Percentiles rank a stretch among this genome's conserved stretches.
These are phyloP conservation scores for Metallyticus violacea DNA, from an alignment of 2,888 invertebrate species.

Conservation along the genomic window DNA sequence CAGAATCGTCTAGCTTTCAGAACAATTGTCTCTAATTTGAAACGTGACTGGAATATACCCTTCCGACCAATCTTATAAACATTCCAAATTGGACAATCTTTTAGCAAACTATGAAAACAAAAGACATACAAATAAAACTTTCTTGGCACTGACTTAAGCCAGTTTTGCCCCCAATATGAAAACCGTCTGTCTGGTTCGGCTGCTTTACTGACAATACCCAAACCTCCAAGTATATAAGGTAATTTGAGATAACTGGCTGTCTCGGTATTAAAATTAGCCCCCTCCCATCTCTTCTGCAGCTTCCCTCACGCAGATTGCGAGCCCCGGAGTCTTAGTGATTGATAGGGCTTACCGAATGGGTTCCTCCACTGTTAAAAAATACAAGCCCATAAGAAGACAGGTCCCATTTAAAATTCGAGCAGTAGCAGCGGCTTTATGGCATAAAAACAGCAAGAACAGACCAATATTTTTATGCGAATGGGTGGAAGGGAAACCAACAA, in stretches of 20 bases:
- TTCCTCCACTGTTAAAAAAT: slow-evolving; percentile 15
- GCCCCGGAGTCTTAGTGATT: slow-evolving; percentile 13
- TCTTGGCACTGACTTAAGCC: background rate
- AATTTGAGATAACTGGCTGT: slow-evolving; percentile 24
- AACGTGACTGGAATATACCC: too few species aligned
- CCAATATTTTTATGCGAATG: slow-evolving; percentile 1
- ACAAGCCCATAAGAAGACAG: slow-evolving; percentile 11
- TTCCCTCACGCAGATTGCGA: slow-evolving; percentile 13
- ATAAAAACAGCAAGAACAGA: background rate
- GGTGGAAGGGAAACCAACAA: background rate
- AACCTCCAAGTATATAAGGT: slow-evolving; percentile 10
- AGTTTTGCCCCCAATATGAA: background rate
- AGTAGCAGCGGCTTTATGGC: background rate
- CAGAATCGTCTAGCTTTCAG: too few species aligned
- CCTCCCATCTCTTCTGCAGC: background rate
- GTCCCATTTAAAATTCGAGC: slow-evolving; percentile 9
- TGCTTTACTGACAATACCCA: slow-evolving; percentile 13
- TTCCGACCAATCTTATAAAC: too few species aligned
- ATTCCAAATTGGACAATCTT: too few species aligned
- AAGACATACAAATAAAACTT: too few species aligned
- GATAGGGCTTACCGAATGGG: slow-evolving; percentile 18
- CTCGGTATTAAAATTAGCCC: slow-evolving; percentile 26
- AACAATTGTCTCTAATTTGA: too few species aligned
- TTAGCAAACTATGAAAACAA: too few species aligned
- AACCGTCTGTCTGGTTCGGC: background rate